Base-by-base conservation (phyloP, 2,888 invertebrate genomes). In the Hydraecia micacea region DNA sequence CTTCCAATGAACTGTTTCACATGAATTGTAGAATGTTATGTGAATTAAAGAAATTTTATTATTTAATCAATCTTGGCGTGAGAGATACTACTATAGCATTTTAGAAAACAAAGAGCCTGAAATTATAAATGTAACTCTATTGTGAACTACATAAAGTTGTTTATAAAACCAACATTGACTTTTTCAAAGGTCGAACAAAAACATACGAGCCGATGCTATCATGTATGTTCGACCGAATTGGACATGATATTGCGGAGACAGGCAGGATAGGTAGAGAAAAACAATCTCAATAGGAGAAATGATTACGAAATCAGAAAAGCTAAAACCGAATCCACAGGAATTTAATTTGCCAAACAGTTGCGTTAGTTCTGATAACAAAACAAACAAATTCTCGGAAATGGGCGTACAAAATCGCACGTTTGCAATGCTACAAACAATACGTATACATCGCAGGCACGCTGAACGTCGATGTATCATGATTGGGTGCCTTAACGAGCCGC, bases 401-500 rank as follows among this genome's bases (percentile, higher is more conserved):
- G 32, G 84, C 70, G 73, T 84, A 67, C 78, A 82, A 80, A 81
- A 75, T 79, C 67, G 62, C 72, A 69, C 68, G 66, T 55, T 66
- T 78, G n/a, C 62, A 70, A 71, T 69, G 60, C 79, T 75, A 81
- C 62, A 81, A 77, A 84, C 75, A 82, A 67, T 81, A 75, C 21
- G 69, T 77, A 67, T 77, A n/a, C 46, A n/a, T 70, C 32, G 62
- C 58, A 52, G 65, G 74, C 62, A 66, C 60, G 58, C 68, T 74
- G 77, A 79, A 73, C 79, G 82, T 80, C 73, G 75, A 73, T 82
- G 89, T 84, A 80, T 86, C 83, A 88, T 88, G 89, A 89, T 86
- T 89, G 85, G 87, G 81, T 83, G 87, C 86, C 81, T 88, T 90
- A 91, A 91, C 88, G 87, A 91, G 89, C 68, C 75, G 76, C 76